Base-by-base conservation (phyloP, 2,797 vertebrate species). In the Enteromius mattozi region DNA sequence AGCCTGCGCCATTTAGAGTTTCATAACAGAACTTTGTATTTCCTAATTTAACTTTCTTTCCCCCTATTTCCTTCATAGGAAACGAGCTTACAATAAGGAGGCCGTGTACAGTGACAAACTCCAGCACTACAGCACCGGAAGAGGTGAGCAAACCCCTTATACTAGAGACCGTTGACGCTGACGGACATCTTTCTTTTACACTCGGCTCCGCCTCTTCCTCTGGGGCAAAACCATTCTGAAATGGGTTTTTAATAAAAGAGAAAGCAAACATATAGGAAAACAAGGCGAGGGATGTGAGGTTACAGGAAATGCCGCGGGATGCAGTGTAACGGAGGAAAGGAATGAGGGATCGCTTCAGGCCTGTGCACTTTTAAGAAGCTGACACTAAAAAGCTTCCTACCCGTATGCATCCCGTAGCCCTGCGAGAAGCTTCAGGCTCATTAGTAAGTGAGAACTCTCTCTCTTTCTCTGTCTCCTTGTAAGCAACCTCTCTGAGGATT, bases 51-150 rank as follows among this genome's bases (percentile, higher is more conserved):
- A 45, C 16, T 61, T n/a, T 81, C 21, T 81, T 3, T 78, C 7
- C 33, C n/a, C 49, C 6, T 77, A 6, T 85, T 40, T 74, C 8
- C 65, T 9, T 45, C 30, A 12, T 91, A 99, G 98, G 95, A 99
- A 99, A 93, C 96, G 98, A 1, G 97, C 96, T 3, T 99, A 99
- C 92, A 97, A 95, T 93, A 99, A 99, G 91, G 98, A 99, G 89
- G 98, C 98, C 0, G 97, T 98, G 66, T 99, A 99, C 95, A 99
- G 98, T 1, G 98, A 99, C 84, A 99, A 99, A 86, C 88, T 99
- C 40, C 98, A 99, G 85, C 98, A 99, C 91, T 99, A 99, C 95
- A 99, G 97, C 94, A 98, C 98, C 0, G 98, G 98, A 86, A 91
- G 98, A 96, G 98, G 98, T 99, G 91, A 98, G 97, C 92, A 59